Percentiles rank a stretch among this genome's conserved stretches.
Conservation (phyloP, 2,797 vertebrate genomes). For the Yasuhikotakia modesta region DNA sequence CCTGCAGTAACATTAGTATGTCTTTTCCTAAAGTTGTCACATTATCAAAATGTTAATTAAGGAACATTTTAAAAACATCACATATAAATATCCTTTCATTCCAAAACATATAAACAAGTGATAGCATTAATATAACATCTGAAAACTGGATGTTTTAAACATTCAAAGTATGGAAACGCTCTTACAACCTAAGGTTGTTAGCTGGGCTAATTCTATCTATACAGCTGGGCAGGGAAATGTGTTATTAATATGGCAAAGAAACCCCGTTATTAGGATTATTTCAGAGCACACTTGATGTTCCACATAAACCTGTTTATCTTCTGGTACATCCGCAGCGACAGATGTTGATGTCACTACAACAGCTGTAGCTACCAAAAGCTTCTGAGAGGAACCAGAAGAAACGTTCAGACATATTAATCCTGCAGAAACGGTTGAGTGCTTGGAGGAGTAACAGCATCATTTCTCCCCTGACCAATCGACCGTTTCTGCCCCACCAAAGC, state of each 20-base stretch:
- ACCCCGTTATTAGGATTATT: not conserved
- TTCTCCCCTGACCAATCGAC: slow-evolving; percentile 20
- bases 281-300: slow-evolving; percentile 2
- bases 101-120: no score
- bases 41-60: no score
- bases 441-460: slow-evolving; percentile 12
- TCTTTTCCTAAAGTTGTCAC: no score
- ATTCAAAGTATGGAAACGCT: no score
- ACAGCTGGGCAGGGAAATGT: slow-evolving; percentile 11
- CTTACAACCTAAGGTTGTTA: no score
- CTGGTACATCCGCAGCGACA: slow-evolving; percentile 2
- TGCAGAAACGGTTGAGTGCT: slow-evolving; percentile 3
- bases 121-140: no score
- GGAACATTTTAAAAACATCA: no score
- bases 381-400: slow-evolving; percentile 14
- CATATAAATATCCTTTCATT: no score
- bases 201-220: not conserved
- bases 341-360: slow-evolving; percentile 27
- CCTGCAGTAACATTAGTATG: no score
- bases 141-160: no score
- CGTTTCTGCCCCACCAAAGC: slow-evolving; percentile 54
- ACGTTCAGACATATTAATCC: slow-evolving; percentile 27
- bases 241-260: slow-evolving; percentile 16
- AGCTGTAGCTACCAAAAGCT: not conserved
- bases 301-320: slow-evolving; percentile 10